Base-by-base conservation (phyloP, 1,140 invertebrate species). In the Lepidurus packardi region DNA sequence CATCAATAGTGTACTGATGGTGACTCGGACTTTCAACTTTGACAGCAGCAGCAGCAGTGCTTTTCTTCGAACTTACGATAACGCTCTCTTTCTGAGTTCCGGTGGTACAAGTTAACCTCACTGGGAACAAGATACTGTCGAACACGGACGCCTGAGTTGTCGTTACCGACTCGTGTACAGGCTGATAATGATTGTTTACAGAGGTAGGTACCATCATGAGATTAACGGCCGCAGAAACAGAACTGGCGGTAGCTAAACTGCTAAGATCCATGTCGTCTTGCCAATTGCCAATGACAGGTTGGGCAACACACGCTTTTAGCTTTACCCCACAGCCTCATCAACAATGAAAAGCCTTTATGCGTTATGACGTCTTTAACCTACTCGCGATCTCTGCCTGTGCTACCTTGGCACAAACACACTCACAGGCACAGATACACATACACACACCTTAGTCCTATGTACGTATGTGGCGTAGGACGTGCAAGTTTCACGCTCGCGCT, bases 1-100 rank as follows among this genome's bases (percentile, higher is more conserved):
- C 78, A 34, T 78, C 78, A n/a, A 78, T 78, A 11, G 73, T 78
- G 73, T 78, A 78, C 73, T 75, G 75, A 25, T 78, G 73, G 24
- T 65, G 53, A 16, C 53, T 21, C 16, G 53, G n/a, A 65, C 53
- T 65, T 65, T 65, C 53, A 9, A 65, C 53, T 65, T 65, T 65
- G 16, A 65, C 53, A 9, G 21, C 13, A 13, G 53, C 0, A 11
- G 47, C 13, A 65, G 2, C 53, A 65, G 21, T 7, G 53, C 53
- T 65, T 13, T 65, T 65, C 16, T 65, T 65, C 7, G 53, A 21
- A 9, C 8, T 65, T 34, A 34, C 34, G 13, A 9, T 65, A 16
- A 65, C 53, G 13, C 53, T 65, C 16, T 65, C 53, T 13, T 65
- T 65, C 0, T n/a, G 21, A 16, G 0, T 65, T 9, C 21, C 53